Conservation (phyloP, 2,797 vertebrate genomes). For the Chrosomus eos region DNA sequence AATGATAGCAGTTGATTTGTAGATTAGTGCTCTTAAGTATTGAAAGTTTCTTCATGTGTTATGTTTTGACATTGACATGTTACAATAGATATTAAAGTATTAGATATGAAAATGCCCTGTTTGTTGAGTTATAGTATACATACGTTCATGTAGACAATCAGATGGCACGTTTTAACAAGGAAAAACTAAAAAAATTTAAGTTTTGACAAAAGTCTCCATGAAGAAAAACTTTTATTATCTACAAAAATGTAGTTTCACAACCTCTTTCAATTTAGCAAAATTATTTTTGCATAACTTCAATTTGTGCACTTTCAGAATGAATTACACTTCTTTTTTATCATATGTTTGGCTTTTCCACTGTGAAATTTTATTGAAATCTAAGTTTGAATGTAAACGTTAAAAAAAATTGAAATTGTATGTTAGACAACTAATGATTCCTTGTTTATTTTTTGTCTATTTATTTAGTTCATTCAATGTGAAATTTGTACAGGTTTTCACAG, state of each 20-base stretch:
- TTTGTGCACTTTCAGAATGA: not conserved
- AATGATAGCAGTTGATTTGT: not conserved
- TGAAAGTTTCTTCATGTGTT: not conserved
- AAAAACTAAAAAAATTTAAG: not conserved
- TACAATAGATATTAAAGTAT: not conserved
- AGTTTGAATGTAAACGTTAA: not conserved
- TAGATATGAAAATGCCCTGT: conserved; percentile 14
- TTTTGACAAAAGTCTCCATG: not conserved
- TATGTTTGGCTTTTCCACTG: not conserved
- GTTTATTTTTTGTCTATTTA: not conserved
- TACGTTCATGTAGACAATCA: not conserved
- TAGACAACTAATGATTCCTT: not conserved
- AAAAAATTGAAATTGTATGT: not conserved
- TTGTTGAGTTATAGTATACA: not conserved
- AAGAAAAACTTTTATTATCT: not conserved
- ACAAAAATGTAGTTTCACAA: not conserved
- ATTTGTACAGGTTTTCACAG: not conserved
- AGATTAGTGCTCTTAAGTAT: conserved; percentile 13
- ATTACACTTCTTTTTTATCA: not conserved
- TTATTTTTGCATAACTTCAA: not conserved
- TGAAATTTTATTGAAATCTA: not conserved
- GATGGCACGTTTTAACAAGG: conserved; percentile 4
- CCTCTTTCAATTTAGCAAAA: not conserved
- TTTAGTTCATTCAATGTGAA: not conserved
- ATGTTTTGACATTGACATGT: conserved; percentile 4